A percentile compares a stretch with the other conserved stretches of the same genome.
Evolutionary conservation across 2,888 invertebrate genomes (phyloP).

Genomic region (Himalopsyche anomala): DNA sequence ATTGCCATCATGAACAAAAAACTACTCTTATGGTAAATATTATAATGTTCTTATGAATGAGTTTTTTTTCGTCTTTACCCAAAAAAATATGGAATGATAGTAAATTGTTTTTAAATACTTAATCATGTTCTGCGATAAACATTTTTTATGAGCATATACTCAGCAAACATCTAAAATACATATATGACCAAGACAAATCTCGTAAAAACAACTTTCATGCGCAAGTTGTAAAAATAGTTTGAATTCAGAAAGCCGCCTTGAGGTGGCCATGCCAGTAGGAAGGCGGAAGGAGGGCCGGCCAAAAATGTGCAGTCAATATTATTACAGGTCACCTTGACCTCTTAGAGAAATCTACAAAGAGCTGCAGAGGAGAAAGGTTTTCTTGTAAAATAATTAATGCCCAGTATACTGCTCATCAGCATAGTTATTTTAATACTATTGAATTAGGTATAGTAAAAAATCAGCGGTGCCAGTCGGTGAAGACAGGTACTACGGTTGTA

Average conservation of each 20-base stretch:
- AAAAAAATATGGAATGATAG: no score
- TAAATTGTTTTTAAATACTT: no score
- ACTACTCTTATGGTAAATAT: no score
- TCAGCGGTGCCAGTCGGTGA: background rate
- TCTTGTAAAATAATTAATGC: constrained; percentile 19
- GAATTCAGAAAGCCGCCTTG: constrained; percentile 25
- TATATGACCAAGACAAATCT: constrained; percentile 17
- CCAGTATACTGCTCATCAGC: background rate
- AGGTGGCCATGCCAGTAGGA: constrained; percentile 9
- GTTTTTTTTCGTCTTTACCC: no score
- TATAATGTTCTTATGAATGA: no score
- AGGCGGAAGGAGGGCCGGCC: constrained; percentile 14
- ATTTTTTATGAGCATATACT: background rate
- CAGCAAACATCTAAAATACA: constrained; percentile 20
- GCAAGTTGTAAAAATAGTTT: constrained; percentile 22
- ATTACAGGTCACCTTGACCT: constrained; percentile 26
- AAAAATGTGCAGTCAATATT: constrained; percentile 19
- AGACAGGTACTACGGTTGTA: no score
- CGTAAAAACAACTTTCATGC: constrained; percentile 23
- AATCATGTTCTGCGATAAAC: background rate
- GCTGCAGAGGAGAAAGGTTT: constrained; percentile 26
- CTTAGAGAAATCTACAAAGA: constrained; percentile 34
- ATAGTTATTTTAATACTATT: constrained; percentile 4
- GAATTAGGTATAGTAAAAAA: background rate
- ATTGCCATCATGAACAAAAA: no score